Base-by-base conservation (phyloP, 1,140 invertebrate species). In the Globodera rostochiensis region DNA sequence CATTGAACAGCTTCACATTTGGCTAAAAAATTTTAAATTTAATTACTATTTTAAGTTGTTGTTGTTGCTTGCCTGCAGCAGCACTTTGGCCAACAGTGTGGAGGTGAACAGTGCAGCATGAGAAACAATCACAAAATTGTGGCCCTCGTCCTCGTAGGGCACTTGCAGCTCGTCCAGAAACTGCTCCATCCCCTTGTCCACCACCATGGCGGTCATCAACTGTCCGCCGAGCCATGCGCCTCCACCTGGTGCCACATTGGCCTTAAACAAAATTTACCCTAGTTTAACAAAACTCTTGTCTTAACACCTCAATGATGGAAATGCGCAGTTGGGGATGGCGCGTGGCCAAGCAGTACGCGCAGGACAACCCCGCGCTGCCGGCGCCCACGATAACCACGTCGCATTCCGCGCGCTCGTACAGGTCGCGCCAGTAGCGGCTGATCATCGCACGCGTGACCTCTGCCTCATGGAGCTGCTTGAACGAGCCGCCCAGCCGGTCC, bases 401-500 rank as follows among this genome's bases (percentile, higher is more conserved):
- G 69, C 69, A 71, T 3, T 71, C 69, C 36, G 69, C 69, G n/a
- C 25, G 46, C 69, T 36, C 69, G 69, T 71, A 36, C 69, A 71
- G 11, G 69, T 36, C 69, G 69, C 36, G 36, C 69, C 69, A 71
- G 25, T 71, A 47, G 69, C 69, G 69, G 1, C 69, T 11, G 69
- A 71, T 71, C 69, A 71, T 71, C 36, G 69, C 69, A 0, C 69
- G 69, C n/a, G 69, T 21, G 2, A 71, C 46, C 19, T 71, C 36
- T 11, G 69, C 69, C 69, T 71, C 69, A 21, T 47, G 25, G 9
- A 71, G 87, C 88, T 64, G 57, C 57, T 64, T 64, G 57, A 64
- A 64, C 57, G 19, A 6, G 11, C 13, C 13, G 13, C 13, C 1
- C 57, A 13, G 13, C 13, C 57, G 57, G 57, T 64, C 19, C 57